Evolutionary conservation across 2,888 invertebrate species (phyloP), one percentile per base, ranked within the genome.

Genomic region (Ganaspis brasiliensis): DNA sequence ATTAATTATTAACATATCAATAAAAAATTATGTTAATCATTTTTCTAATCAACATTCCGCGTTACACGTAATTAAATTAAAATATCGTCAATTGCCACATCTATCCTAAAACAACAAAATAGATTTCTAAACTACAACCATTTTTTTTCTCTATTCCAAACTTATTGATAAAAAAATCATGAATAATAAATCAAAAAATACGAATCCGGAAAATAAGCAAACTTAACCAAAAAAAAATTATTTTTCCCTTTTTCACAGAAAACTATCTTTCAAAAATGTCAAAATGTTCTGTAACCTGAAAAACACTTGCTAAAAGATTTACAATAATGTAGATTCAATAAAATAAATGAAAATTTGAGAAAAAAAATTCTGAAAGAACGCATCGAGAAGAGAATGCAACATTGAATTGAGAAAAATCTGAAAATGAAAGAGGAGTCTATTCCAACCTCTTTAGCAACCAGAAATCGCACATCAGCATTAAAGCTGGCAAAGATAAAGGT

Each of bases 401-500:
- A 67, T 24, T 14, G 40, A 21, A 24, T 24, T 6, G n/a, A 67
- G 8, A 40, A 67, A 49, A 49, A 57, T 26, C 57, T 26, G 57
- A 57, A 26, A 63, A 63, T 21, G 37, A 40, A 40, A 12, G 61
- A 61, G 14, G 40, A 9, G 45, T 24, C 24, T 45, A 9, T 45
- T 24, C 26, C 67, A 67, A 67, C 67, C 63, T 67, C 63, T 67
- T 14, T 21, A 26, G 21, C 37, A 24, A 67, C 45, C 67, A 45
- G 45, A 45, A 67, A 67, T 45, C 45, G 45, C 40, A 24, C 24
- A 45, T 19, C 24, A 40, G n/a, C 67, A 45, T 40, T 40, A n/a
- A 26, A 45, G 21, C 12, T 24, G 8, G 24, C 16, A 45, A 24
- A 14, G 6, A 52, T 10, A 4, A 24, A 67, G 24, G 24, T 45